Percentiles rank a stretch among this genome's conserved stretches.
Conservation (phyloP, 2,797 vertebrate genomes). For the Holocentrus rufus region DNA sequence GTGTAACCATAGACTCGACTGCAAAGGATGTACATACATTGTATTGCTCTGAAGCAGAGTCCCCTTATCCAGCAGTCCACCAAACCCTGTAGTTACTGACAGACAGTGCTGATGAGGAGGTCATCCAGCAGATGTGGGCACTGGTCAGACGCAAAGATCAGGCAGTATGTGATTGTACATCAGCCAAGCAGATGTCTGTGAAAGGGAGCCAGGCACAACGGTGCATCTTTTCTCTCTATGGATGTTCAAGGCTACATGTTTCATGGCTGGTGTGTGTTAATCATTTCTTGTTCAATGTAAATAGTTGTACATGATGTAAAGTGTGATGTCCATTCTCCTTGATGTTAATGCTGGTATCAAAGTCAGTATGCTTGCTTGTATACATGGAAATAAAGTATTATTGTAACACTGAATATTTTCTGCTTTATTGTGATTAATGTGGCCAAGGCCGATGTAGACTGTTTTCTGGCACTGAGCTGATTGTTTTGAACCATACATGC, state of each 20-base stretch:
- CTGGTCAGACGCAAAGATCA: not conserved
- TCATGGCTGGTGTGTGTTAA: constrained; percentile 27
- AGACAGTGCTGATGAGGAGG: not conserved
- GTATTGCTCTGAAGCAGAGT: not conserved
- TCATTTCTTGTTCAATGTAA: constrained; percentile 51
- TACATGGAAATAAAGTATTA: constrained; percentile 65
- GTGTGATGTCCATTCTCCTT: constrained; percentile 21
- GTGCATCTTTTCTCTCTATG: not conserved
- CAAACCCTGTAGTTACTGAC: not conserved
- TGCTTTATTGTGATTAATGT: not conserved
- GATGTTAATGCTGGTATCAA: constrained; percentile 22
- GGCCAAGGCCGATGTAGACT: too few species aligned
- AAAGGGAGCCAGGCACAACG: constrained; percentile 4
- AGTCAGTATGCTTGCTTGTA: constrained; percentile 43
- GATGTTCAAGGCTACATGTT: not conserved
- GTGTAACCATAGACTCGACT: not conserved
- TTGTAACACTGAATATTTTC: not conserved
- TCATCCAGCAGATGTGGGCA: not conserved
- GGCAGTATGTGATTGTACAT: not conserved
- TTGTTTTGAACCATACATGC: too few species aligned
- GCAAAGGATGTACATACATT: not conserved
- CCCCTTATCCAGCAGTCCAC: not conserved
- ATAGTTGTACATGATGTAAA: constrained; percentile 58
- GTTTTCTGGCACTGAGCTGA: not conserved
- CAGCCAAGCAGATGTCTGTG: not conserved